Percentiles rank a stretch among this genome's conserved stretches.
Evolutionary conservation across 2,888 invertebrate species (phyloP).

Genomic region (Chamaedrilus cognettii): DNA sequence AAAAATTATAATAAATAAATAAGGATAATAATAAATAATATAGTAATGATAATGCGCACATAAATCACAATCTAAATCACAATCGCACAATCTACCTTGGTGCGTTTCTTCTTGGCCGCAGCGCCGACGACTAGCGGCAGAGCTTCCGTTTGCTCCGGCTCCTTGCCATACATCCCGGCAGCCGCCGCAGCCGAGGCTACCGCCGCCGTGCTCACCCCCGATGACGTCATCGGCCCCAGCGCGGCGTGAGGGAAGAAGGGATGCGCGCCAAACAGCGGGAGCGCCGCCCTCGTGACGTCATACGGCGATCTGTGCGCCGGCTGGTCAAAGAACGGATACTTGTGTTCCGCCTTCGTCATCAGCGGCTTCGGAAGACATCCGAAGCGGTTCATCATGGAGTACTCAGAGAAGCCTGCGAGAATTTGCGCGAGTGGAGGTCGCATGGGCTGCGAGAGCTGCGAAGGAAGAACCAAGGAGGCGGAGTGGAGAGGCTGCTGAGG

Average conservation of each 20-base stretch:
- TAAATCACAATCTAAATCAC: too few species aligned
- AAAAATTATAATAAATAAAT: too few species aligned
- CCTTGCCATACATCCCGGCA: constrained; percentile 29
- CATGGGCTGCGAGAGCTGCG: constrained; percentile 4
- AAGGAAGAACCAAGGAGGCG: not conserved
- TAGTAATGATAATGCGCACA: too few species aligned
- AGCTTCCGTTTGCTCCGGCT: constrained; percentile 69
- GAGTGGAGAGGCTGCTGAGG: constrained; percentile 6
- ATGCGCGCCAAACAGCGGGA: constrained; percentile 4
- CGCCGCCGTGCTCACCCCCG: not conserved
- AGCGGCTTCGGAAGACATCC: constrained; percentile 2
- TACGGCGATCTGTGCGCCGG: not conserved
- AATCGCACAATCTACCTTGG: too few species aligned
- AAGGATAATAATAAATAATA: too few species aligned
- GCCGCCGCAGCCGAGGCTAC: constrained; percentile 6
- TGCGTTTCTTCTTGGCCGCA: constrained; percentile 89
- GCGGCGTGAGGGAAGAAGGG: constrained; percentile 15
- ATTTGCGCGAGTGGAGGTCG: constrained; percentile 1
- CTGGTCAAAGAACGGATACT: not conserved
- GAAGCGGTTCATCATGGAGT: constrained; percentile 4
- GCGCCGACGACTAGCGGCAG: constrained; percentile 81
- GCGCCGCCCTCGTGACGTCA: constrained; percentile 3
- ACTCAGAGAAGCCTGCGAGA: constrained; percentile 9
- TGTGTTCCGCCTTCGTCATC: not conserved
- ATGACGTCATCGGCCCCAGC: not conserved